Evolutionary conservation across 1,140 invertebrate species (phyloP).

Genomic region (Drosophila arizonae): DNA sequence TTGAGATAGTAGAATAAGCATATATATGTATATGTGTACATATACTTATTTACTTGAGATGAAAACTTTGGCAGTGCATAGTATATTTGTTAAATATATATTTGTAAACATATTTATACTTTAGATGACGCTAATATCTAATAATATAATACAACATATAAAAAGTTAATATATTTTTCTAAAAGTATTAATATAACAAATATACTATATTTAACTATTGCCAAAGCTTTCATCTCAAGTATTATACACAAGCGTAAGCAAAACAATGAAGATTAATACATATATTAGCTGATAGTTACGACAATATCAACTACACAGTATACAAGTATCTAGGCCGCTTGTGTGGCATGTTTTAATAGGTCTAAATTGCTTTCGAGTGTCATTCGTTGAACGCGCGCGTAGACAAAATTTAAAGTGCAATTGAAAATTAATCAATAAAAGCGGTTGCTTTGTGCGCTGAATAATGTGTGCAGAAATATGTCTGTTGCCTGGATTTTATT

Average conservation of each 20-base stretch:
- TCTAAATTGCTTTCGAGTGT: constrained; percentile 12
- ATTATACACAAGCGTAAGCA: background rate
- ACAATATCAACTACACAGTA: background rate
- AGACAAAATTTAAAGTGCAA: constrained; percentile 7
- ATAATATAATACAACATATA: no score
- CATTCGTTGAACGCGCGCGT: no score
- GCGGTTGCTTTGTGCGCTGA: constrained; percentile 5
- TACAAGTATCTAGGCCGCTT: background rate
- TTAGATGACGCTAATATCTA: no score
- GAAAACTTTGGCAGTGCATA: no score
- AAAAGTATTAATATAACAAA: no score
- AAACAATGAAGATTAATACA: background rate
- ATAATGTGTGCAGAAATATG: constrained; percentile 21
- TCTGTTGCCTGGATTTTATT: constrained; percentile 6
- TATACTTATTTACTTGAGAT: no score
- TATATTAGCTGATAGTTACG: background rate
- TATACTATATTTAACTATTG: no score
- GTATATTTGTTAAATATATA: no score
- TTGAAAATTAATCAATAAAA: constrained; percentile 14
- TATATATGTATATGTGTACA: background rate
- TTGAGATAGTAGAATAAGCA: background rate
- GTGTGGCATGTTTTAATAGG: constrained; percentile 12
- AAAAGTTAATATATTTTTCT: no score
- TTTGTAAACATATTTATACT: no score
- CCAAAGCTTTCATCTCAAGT: constrained; percentile 7